Evolutionary conservation across 2,797 vertebrate species (phyloP), one percentile per base, ranked within the genome.

Genomic region (Characodon lateralis): DNA sequence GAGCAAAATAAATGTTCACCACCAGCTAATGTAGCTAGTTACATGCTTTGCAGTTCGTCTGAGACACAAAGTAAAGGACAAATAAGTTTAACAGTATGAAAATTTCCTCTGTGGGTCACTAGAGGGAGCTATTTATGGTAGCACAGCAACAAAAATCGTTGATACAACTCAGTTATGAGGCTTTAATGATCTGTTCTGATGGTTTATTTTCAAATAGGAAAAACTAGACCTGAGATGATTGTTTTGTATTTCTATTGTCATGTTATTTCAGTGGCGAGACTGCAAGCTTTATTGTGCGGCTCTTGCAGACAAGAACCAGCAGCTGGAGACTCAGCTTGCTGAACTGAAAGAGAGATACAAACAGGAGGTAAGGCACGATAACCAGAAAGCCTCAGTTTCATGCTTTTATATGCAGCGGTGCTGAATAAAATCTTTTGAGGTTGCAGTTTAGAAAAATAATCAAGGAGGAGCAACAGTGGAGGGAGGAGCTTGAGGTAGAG

Each of bases 241-340:
- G 10, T 31, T 71, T 50, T 28, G n/a, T 71, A 2, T 51, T 51
- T 71, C 20, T 22, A 51, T 14, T 50, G 18, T 48, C 39, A 24
- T 56, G 39, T 9, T 65, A 22, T 2, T 9, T 5, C 0, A 71
- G 69, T 26, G 51, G 14, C 0, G 2, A 31, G 46, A 22, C 1
- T 1, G 5, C 3, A 28, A 20, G 26, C 6, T 9, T 31, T 6
- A 20, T 2, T 13, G 0, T 56, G 28, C 61, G 58, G 0, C 24
- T 65, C 56, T 78, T 5, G 16, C 10, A 10, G 70, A 53, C 3
- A 39, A 10, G 26, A 78, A 63, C 46, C 28, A 43, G 59, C 31
- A 0, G 24, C 35, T 50, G 71, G 6, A 78, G 48, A 5, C 5
- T 63, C 70, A 78, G 2, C 58, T 78, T 58, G 61, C 46, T 46